These are phyloP conservation scores for Cuniculus paca DNA, from an alignment of 2,797 vertebrate genomes.

Conservation along the genomic window DNA sequence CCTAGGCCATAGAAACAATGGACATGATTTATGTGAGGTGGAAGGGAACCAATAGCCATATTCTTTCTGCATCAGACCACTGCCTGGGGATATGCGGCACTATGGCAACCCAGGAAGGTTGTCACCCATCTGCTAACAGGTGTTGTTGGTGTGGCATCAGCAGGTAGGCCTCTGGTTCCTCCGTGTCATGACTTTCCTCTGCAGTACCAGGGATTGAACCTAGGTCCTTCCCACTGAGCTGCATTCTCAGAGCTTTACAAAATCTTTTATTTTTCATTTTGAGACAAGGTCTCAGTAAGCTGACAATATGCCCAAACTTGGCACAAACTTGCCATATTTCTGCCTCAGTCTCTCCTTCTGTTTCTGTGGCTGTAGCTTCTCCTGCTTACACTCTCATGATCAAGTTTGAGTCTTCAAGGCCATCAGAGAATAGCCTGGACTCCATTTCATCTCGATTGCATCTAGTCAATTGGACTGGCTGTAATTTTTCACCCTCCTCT, in stretches of 20 bases:
- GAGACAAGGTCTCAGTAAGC: background rate
- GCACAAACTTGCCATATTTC: background rate
- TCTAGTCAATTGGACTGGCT: background rate
- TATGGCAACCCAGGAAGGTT: background rate
- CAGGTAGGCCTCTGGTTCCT: background rate
- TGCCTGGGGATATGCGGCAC: background rate
- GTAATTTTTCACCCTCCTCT: background rate
- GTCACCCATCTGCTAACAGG: too few relatives aligned
- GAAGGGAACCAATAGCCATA: background rate
- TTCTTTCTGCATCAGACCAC: background rate
- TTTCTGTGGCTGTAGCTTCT: background rate
- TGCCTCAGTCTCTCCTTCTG: background rate
- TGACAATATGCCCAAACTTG: background rate
- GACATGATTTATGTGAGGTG: too few relatives aligned
- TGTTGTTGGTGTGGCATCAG: conserved; percentile 15
- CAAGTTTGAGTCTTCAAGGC: background rate
- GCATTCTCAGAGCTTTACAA: background rate
- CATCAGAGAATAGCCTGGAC: accelerated
- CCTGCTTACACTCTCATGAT: background rate
- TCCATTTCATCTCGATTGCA: background rate
- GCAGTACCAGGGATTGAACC: background rate
- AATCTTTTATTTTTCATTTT: background rate
- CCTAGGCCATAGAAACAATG: background rate
- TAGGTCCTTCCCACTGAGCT: background rate
- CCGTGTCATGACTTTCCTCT: background rate